Evolutionary conservation across 2,888 invertebrate genomes (phyloP).

Genomic region (Syritta pipiens): DNA sequence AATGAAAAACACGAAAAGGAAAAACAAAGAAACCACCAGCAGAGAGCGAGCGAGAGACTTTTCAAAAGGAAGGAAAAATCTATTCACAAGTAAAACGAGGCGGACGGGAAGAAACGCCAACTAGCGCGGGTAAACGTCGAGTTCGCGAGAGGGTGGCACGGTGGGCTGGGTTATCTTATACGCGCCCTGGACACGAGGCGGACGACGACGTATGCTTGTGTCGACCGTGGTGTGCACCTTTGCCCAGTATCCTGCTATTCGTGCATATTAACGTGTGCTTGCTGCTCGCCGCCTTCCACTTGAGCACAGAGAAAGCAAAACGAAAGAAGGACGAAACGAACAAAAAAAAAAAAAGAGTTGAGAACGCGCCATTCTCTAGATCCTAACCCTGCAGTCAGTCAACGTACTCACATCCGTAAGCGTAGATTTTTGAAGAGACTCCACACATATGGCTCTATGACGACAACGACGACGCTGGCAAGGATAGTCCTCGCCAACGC

Average conservation of each 20-base stretch:
- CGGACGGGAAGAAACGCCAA: slow-evolving; percentile 16
- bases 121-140: slow-evolving; percentile 10
- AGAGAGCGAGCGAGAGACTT: too few species aligned
- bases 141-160: neutral
- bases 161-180: slow-evolving; percentile 56
- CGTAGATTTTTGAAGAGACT: slow-evolving; percentile 47
- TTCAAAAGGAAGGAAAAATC: slow-evolving; percentile 36
- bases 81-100: slow-evolving; percentile 20
- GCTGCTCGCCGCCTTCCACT: slow-evolving; percentile 43
- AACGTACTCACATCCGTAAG: slow-evolving; percentile 41
- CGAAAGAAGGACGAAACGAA: too few species aligned
- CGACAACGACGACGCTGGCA: slow-evolving; percentile 35
- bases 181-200: slow-evolving; percentile 59
- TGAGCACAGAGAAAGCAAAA: neutral
- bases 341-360: neutral
- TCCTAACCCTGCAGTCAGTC: slow-evolving; percentile 46
- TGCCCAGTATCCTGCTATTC: slow-evolving; percentile 22
- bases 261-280: slow-evolving; percentile 46
- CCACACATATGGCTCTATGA: slow-evolving; percentile 57
- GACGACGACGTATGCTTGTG: too few species aligned
- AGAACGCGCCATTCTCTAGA: slow-evolving; percentile 55
- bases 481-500: slow-evolving; percentile 23
- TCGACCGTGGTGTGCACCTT: slow-evolving; percentile 2
- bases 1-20: slow-evolving; percentile 4
- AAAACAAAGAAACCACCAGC: slow-evolving; percentile 20